Base-by-base conservation (phyloP, 2,113 vertebrate species). In the Lampris megalopsis region DNA sequence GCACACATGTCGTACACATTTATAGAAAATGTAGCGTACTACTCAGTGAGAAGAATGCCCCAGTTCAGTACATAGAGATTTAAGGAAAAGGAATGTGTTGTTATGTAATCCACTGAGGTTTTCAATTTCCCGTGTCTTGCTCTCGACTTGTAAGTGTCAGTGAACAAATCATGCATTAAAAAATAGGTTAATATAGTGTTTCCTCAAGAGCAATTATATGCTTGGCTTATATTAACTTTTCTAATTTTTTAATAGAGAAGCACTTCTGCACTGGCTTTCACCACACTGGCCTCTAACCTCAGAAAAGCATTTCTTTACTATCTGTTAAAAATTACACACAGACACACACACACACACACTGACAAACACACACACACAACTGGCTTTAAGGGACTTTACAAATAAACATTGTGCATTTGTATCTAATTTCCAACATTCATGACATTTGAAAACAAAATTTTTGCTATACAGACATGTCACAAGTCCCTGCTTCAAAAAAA, bases 261-360 rank as follows among this genome's bases (percentile, higher is more conserved):
- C 13, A 53, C 50, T 13, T 53, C 2, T 45, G 43, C 43, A 45
- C 43, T 7, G 43, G 43, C 4, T 7, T 45, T 5, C 43, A 45
- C 43, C 7, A 45, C 43, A 45, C 43, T 45, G 43, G 43, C 4
- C 43, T 5, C 43, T 45, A 4, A 45, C 43, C 43, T 45, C 49
- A 52, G 49, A 52, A 52, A 9, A 6, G 1, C 3, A 3, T 52
- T 3, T 11, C 1, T 3, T 9, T 11, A 13, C 50, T 3, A 52
- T 10, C 9, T 52, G 6, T 11, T 52, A 52, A 6, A 45, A 52
- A 52, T 3, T 73, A 78, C 54, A 75, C 43, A 45, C 43, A 45
- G 4, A 45, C 43, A 45, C 43, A 45, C 43, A 45, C 43, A 45
- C 43, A 45, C 43, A 45, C 43, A 73, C 24, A 24, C 24, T n/a